Evolutionary conservation across 2,888 invertebrate genomes (phyloP).

Genomic region (Heliconius hortense): DNA sequence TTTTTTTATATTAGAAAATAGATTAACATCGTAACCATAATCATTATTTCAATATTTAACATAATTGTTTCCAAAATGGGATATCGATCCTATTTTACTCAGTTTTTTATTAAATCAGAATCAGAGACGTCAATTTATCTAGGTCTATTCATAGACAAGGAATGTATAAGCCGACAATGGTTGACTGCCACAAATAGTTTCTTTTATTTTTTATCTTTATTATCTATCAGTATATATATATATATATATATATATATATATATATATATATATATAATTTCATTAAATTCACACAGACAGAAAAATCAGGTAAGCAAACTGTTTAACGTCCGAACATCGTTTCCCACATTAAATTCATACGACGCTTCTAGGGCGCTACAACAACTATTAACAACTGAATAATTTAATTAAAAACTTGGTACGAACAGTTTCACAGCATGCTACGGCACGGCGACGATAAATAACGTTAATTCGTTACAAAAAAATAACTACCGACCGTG

Average conservation of each 20-base stretch:
- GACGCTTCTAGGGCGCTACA: slow-evolving; percentile 44
- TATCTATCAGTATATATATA: no score
- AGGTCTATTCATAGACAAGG: no score
- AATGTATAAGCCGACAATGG: neutral
- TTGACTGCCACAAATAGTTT: neutral
- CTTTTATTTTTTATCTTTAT: neutral
- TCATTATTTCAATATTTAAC: neutral
- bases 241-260: no score
- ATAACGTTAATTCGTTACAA: slow-evolving; percentile 68
- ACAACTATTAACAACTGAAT: slow-evolving; percentile 66
- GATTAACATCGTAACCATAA: neutral
- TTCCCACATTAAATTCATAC: slow-evolving; percentile 35
- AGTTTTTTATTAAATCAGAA: neutral
- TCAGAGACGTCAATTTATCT: no score
- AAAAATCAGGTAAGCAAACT: neutral
- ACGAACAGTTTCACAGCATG: slow-evolving; percentile 55
- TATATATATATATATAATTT: no score
- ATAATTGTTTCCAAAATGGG: neutral
- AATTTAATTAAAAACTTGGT: slow-evolving; percentile 74
- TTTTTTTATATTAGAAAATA: neutral
- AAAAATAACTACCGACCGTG: slow-evolving; percentile 42
- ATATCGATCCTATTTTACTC: neutral
- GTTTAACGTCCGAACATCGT: slow-evolving; percentile 24
- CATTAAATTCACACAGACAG: neutral
- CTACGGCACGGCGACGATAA: slow-evolving; percentile 61